Conservation (phyloP, 2,113 vertebrate genomes). For the Neotragus pygmaeus region DNA sequence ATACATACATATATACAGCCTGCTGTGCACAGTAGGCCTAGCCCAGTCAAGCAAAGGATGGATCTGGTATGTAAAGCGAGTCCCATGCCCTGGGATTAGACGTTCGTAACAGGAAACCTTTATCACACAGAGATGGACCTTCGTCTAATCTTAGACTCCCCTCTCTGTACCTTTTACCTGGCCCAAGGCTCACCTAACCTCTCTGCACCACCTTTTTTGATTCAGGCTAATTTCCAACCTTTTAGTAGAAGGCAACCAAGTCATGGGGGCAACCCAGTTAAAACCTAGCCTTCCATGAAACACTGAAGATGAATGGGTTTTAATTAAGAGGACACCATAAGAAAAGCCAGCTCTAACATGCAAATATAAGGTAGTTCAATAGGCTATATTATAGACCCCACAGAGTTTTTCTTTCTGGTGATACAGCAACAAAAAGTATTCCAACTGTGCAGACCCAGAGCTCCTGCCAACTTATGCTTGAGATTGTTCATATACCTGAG, state of each 20-base stretch:
- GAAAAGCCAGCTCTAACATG: background rate
- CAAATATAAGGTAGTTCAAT: constrained; percentile 70
- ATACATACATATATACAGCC: background rate
- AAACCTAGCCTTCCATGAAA: background rate
- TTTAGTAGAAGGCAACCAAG: background rate
- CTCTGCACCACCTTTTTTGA: background rate
- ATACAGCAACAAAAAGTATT: background rate
- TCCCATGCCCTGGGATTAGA: background rate
- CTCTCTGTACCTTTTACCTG: background rate
- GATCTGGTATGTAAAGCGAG: background rate
- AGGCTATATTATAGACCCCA: background rate
- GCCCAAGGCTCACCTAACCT: background rate
- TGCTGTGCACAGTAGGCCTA: background rate
- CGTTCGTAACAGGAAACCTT: background rate
- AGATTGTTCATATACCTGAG: background rate
- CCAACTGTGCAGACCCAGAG: background rate
- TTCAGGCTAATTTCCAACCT: background rate
- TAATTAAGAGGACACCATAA: background rate
- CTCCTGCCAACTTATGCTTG: background rate
- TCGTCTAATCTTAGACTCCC: background rate
- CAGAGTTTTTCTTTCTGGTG: constrained; percentile 40
- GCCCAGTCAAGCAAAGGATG: background rate
- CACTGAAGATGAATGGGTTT: background rate
- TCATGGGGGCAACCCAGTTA: background rate
- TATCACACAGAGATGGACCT: background rate